A percentile compares a stretch with the other conserved stretches of the same genome.
phyloP scores from a whole-genome alignment of 2,113 vertebrate genomes.

The Micronycteris hirsuta region DNA sequence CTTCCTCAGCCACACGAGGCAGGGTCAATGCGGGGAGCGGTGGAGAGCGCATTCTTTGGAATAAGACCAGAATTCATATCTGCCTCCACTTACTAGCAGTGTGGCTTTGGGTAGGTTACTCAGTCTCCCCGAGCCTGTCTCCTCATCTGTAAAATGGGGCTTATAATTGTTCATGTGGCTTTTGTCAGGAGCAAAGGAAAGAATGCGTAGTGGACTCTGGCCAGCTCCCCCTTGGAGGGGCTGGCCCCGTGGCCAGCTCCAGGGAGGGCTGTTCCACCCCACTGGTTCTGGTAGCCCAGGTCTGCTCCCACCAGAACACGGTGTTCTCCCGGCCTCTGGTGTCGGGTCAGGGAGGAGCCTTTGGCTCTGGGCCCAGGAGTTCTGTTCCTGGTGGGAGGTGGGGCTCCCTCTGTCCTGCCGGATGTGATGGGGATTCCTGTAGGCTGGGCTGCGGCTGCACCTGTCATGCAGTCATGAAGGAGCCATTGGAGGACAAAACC shows the following conservation, averaged over 20 bases:
- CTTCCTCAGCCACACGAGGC: rapidly evolving
- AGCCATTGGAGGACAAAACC: background rate
- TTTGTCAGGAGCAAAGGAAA: background rate
- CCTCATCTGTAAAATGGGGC: background rate
- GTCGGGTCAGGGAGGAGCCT: background rate
- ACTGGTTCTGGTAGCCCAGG: background rate
- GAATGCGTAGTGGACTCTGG: background rate
- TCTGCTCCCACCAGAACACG: background rate
- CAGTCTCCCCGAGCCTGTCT: background rate
- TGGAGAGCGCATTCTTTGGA: background rate
- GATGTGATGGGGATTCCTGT: background rate
- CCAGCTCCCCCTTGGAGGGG: background rate
- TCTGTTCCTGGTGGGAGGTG: rapidly evolving
- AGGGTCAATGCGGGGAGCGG: background rate
- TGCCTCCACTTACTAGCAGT: background rate
- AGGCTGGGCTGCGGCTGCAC: background rate
- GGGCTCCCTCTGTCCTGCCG: background rate
- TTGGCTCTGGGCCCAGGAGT: background rate
- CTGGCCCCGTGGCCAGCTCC: background rate
- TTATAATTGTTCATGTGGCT: background rate
- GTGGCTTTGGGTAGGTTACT: background rate
- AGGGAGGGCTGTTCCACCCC: background rate
- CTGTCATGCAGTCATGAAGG: background rate
- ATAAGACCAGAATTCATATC: background rate
- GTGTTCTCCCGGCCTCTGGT: too few relatives aligned